Percentiles rank a stretch among this genome's conserved stretches.
Conservation (phyloP, 2,888 invertebrate species). For the Eupithecia tripunctaria region DNA sequence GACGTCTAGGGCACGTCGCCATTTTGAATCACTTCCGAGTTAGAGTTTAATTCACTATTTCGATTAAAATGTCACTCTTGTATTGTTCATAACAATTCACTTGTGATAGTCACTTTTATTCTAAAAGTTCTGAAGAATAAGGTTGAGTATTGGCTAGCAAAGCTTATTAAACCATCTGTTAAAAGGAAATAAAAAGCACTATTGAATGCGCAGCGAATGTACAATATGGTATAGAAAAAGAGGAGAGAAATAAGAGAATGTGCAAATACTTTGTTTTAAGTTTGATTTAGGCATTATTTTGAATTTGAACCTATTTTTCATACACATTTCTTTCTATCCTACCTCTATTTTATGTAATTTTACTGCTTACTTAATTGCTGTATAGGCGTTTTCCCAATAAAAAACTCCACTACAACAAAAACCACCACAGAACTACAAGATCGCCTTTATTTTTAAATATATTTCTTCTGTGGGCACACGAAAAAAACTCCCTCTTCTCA, state of each 20-base stretch:
- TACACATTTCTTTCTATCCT: too few relatives aligned
- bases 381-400: too few relatives aligned
- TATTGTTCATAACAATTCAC: conserved; percentile 18
- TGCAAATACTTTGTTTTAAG: not conserved
- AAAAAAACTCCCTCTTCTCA: too few relatives aligned
- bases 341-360: too few relatives aligned
- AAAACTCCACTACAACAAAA: too few relatives aligned
- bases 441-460: too few relatives aligned
- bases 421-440: too few relatives aligned
- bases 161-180: conserved; percentile 19
- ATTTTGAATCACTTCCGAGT: conserved; percentile 45
- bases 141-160: conserved; percentile 13
- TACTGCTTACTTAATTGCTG: too few relatives aligned
- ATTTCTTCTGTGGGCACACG: too few relatives aligned
- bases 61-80: conserved; percentile 18
- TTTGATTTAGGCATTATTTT: not conserved
- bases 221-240: not conserved
- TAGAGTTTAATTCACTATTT: conserved; percentile 36
- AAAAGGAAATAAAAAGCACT: not conserved
- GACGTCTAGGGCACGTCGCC: conserved; percentile 75
- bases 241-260: not conserved
- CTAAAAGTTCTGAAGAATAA: conserved; percentile 41
- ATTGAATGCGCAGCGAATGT: not conserved
- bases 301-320: too few relatives aligned
- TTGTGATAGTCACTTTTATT: conserved; percentile 48